phyloP scores from a whole-genome alignment of 2,797 vertebrate species.

The Sebastes flavidus region DNA sequence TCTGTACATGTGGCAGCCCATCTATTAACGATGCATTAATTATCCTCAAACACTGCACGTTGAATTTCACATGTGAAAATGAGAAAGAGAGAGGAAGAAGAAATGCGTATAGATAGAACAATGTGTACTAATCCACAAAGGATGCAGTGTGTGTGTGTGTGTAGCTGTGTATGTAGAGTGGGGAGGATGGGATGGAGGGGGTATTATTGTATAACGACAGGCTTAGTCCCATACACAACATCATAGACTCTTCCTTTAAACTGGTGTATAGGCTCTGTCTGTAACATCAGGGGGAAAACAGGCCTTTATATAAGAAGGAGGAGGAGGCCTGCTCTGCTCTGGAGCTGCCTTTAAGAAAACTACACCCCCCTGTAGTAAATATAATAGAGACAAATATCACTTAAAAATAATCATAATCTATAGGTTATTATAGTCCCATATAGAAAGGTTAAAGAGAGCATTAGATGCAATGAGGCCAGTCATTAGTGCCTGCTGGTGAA shows the following conservation, averaged over 20 bases:
- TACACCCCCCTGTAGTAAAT: neutral
- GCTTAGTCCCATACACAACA: slow-evolving; percentile 45
- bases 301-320: slow-evolving; percentile 45
- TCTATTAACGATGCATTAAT: neutral
- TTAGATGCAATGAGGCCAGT: neutral
- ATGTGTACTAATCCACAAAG: slow-evolving; percentile 70
- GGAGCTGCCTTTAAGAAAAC: neutral
- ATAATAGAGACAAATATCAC: neutral
- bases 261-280: neutral
- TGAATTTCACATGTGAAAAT: neutral
- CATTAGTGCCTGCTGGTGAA: neutral
- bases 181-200: neutral
- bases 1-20: neutral
- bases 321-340: neutral
- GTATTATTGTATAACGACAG: slow-evolving; percentile 53
- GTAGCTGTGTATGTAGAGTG: neutral
- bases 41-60: neutral
- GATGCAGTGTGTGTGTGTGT: slow-evolving; percentile 41
- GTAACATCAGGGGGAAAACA: neutral
- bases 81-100: slow-evolving; percentile 6
- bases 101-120: slow-evolving; percentile 43
- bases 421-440: neutral
- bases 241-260: slow-evolving; percentile 21
- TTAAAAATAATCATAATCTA: neutral
- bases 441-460: neutral